Evolutionary conservation across 2,113 vertebrate genomes (phyloP).

Genomic region (Gymnocephalus cernua): DNA sequence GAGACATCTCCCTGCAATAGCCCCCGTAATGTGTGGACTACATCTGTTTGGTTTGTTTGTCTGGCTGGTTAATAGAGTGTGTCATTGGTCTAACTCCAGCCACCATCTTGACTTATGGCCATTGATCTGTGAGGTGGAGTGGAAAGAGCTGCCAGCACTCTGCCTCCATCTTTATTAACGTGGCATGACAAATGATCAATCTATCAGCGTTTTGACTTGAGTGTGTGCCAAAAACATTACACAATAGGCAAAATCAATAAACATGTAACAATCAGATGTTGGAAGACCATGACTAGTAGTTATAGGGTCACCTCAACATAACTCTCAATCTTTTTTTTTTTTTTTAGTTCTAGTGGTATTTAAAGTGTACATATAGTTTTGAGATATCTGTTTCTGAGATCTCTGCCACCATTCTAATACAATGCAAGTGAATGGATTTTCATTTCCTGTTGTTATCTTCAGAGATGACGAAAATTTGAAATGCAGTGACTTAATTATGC

Average conservation of each 20-base stretch:
- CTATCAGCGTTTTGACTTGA: slow-evolving; percentile 25
- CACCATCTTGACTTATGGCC: slow-evolving; percentile 70
- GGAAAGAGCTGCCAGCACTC: slow-evolving; percentile 49
- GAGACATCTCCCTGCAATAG: background rate
- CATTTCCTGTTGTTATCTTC: background rate
- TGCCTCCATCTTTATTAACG: slow-evolving; percentile 66
- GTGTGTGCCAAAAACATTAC: slow-evolving; percentile 42
- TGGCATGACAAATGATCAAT: slow-evolving; percentile 73
- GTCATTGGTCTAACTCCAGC: slow-evolving; percentile 68
- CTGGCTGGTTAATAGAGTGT: slow-evolving; percentile 61
- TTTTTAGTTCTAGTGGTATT: background rate
- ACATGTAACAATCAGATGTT: slow-evolving; percentile 13
- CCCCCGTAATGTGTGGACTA: slow-evolving; percentile 20
- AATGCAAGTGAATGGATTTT: background rate
- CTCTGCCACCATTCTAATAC: background rate
- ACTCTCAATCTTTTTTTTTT: too few species aligned
- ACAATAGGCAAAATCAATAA: slow-evolving; percentile 47
- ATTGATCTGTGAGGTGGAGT: slow-evolving; percentile 68
- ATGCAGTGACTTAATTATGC: background rate
- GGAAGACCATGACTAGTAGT: background rate
- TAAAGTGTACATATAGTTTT: too few species aligned
- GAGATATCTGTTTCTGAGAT: background rate
- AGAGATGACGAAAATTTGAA: background rate
- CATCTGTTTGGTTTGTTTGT: slow-evolving; percentile 43
- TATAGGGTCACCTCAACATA: slow-evolving; percentile 17